Base-by-base conservation (phyloP, 2,888 invertebrate species). In the Caradrina clavipalpis region DNA sequence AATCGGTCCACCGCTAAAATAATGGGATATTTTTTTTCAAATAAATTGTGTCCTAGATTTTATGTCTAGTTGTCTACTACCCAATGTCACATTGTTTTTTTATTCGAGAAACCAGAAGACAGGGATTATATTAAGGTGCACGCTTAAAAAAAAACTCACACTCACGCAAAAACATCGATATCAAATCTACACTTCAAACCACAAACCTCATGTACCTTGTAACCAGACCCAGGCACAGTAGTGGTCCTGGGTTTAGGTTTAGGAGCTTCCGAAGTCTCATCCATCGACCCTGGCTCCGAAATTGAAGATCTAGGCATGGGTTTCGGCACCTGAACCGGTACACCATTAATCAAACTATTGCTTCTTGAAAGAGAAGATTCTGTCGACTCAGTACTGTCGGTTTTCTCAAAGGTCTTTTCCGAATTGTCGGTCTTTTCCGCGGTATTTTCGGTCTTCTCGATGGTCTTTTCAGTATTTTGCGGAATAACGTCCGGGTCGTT, bases 241-340 rank as follows among this genome's bases (percentile, higher is more conserved):
- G 97, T 97, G 17, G 98, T 98, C 90, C 98, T 96, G 8, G 98
- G 98, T 87, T 97, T 97, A 17, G 98, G 97, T 68, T 95, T 95
- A 0, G 96, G 94, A 0, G 91, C 92, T 80, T 95, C 96, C 4
- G 87, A 86, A 45, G 90, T 88, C 31, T 97, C 97, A 42, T 97
- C 96, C 13, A 90, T 88, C 0, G 95, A 90, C 0, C 96, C 96
- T 1, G 96, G 96, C 85, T 98, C 98, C 1, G 98, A 97, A 68
- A 98, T 96, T 17, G 98, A 98, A 0, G 98, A 97, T 84, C 98
- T 96, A 0, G 98, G 98, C 93, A 98, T 94, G 17, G 98, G 98
- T 89, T 98, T 98, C 0, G 98, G 98, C 1, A 97, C 89, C 57
- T 97, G 96, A 0, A 93, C 87, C 7, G 93, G 94, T 45, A 88